Evolutionary conservation across 2,888 invertebrate species (phyloP), one percentile per base, ranked within the genome.

Genomic region (Tetramorium bicarinatum): DNA sequence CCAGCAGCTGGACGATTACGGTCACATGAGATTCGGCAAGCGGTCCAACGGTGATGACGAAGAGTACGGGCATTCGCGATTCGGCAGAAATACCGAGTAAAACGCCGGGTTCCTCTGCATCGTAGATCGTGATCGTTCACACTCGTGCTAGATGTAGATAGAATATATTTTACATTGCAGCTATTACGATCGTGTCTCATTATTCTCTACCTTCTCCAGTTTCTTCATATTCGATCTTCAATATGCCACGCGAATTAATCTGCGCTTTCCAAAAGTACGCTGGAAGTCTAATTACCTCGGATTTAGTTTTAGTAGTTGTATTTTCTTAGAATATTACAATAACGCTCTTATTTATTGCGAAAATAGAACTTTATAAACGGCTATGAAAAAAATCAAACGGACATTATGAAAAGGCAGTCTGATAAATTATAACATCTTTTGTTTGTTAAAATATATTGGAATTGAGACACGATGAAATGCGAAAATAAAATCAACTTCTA

Each of bases 61-160:
- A 7, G 69, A 72, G 7, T 97, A 97, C 90, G 97, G 97, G 1
- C 97, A 97, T 91, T 95, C 97, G 95, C 95, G 97, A 85, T 97
- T 97, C 91, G 97, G 97, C 15, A 95, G 97, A 85, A 96, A 88
- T 77, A 90, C 89, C 80, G 89, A 92, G 49, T 92, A 86, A 87
- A 52, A 62, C 85, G 25, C 4, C 47, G 61, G 25, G 15, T 71
- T 64, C 21, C 18, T 56, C 15, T 56, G 59, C 38, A 47, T 81
- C 47, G 72, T 80, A 84, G 61, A 61, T 77, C n/a, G 38, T 41
- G 34, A 82, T 72, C 69, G 49, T 41, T 47, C 74, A 34, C 59
- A 71, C 71, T 52, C 52, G 56, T 66, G 84, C 62, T 54, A 64
- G 62, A 82, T 82, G 64, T 88, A 88, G 87, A 81, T 66, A 61